These are phyloP conservation scores for Anagyrus pseudococci DNA, from an alignment of 2,888 invertebrate genomes.

Conservation along the genomic window DNA sequence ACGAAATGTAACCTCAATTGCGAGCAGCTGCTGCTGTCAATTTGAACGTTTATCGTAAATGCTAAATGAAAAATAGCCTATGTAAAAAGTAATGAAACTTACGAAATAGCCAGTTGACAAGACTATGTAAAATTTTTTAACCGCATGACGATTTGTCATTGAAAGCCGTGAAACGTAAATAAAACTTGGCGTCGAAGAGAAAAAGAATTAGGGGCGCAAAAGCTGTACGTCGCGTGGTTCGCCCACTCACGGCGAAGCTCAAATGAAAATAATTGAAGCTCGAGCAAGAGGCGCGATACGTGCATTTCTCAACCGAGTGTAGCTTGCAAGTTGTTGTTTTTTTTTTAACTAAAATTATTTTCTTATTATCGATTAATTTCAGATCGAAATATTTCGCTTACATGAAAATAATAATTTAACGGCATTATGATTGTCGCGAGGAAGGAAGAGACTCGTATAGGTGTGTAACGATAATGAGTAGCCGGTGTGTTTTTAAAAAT, in stretches of 20 bases:
- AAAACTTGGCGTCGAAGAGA: not conserved
- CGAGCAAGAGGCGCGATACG: too few relatives aligned
- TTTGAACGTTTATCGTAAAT: not conserved
- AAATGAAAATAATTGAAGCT: constrained; percentile 30
- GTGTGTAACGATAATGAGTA: too few relatives aligned
- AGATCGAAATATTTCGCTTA: too few relatives aligned
- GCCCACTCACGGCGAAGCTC: constrained; percentile 36
- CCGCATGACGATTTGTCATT: constrained; percentile 34
- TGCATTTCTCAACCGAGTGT: too few relatives aligned
- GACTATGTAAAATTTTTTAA: constrained; percentile 24
- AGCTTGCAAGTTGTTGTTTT: not conserved
- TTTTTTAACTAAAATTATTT: too few relatives aligned
- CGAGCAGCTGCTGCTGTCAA: not conserved
- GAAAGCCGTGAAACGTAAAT: constrained; percentile 6
- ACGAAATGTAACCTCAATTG: constrained; percentile 32
- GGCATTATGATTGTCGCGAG: too few relatives aligned
- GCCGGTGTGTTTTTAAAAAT: too few relatives aligned
- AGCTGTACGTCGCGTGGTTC: constrained; percentile 7
- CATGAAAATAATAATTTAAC: too few relatives aligned
- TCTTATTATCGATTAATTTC: too few relatives aligned
- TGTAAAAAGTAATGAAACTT: constrained; percentile 11
- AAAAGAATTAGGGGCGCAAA: constrained; percentile 14
- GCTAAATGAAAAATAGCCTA: too few relatives aligned
- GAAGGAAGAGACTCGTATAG: too few relatives aligned
- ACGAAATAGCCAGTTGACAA: constrained; percentile 11